Evolutionary conservation across 2,797 vertebrate species (phyloP), one percentile per base, ranked within the genome.

Genomic region (Chrosomus eos): DNA sequence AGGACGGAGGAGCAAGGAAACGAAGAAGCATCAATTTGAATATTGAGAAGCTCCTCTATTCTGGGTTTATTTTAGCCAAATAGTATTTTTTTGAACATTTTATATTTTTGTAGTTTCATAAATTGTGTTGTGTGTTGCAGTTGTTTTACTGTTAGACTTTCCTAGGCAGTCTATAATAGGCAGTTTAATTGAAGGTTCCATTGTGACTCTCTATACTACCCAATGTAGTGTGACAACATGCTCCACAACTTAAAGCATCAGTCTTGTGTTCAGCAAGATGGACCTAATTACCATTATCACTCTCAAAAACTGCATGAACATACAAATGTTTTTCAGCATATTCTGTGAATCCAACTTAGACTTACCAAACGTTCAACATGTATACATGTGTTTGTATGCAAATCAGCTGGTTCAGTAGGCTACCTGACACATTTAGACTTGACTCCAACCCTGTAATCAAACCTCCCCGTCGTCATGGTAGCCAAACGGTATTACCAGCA

Each of bases 391-490:
- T 71, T 45, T 62, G 14, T 60, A 64, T 67, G 43, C 26, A 66
- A 53, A 83, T 83, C 18, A 82, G 36, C 26, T 9, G 13, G 31
- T 67, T 77, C 71, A 31, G 64, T 77, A 74, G 43, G 45, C 55
- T 85, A 83, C 68, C 72, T 77, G 77, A 77, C 80, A 73, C 68
- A 80, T 62, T 62, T 83, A 71, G 71, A 73, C 31, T 64, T 8
- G 21, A 51, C 43, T 53, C 58, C 48, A 68, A 45, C 60, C 64
- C 81, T 80, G 43, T 84, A 84, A 89, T 84, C 84, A 87, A 73
- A 79, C 36, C 48, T 81, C 10, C 23, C 38, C 11, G 75, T 90
- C 66, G 66, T 78, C 84, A 90, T 90, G 86, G 89, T 75, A 88
- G 83, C 89, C 81, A 81, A 79, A 71, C 21, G 33, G 78, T n/a